phyloP scores from a whole-genome alignment of 1,140 invertebrate genomes.

The Orchestia grillus region DNA sequence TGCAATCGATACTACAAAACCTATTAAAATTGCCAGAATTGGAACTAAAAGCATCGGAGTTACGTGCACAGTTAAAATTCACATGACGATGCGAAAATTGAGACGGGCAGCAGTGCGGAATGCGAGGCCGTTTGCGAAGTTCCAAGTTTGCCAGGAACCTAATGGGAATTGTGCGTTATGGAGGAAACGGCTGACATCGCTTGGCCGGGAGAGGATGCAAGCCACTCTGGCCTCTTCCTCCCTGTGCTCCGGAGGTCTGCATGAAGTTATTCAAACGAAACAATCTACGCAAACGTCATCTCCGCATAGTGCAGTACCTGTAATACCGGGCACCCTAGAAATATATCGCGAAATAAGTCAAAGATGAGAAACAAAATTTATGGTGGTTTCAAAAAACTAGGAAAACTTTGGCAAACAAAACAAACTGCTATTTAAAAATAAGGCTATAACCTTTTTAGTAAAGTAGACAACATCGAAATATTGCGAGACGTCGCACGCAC shows the following conservation, averaged over 20 bases:
- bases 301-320: too few relatives aligned
- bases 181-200: neutral
- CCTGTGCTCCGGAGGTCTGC: neutral
- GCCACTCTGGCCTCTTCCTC: neutral
- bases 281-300: too few relatives aligned
- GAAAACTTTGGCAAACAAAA: too few relatives aligned
- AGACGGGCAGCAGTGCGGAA: neutral
- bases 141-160: neutral
- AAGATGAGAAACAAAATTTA: too few relatives aligned
- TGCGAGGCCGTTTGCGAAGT: slow-evolving; percentile 18
- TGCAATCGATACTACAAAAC: neutral
- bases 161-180: neutral
- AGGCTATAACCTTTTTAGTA: too few relatives aligned
- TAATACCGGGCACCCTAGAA: too few relatives aligned
- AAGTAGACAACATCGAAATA: too few relatives aligned
- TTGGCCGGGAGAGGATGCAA: neutral
- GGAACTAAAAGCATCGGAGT: neutral
- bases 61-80: neutral
- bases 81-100: neutral
- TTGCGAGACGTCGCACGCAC: too few relatives aligned
- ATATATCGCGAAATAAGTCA: too few relatives aligned
- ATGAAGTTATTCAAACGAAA: too few relatives aligned
- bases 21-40: neutral
- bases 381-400: too few relatives aligned
- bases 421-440: too few relatives aligned